These are phyloP conservation scores for Trichonephila inaurata DNA, from an alignment of 1,140 invertebrate species.

Conservation along the genomic window DNA sequence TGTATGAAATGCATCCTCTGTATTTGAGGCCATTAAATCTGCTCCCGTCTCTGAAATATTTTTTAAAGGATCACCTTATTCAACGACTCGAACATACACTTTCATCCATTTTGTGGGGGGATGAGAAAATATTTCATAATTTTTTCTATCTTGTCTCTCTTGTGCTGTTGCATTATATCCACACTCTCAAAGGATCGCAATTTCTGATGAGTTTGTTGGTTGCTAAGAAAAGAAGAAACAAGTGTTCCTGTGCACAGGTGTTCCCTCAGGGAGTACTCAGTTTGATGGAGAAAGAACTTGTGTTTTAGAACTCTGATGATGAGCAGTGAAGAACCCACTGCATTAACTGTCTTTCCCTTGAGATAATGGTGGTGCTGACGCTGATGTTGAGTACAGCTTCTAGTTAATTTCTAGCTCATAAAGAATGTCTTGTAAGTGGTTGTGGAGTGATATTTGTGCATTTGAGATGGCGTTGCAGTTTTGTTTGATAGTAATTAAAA, in stretches of 20 bases:
- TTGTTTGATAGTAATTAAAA: too few relatives aligned
- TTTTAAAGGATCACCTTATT: too few relatives aligned
- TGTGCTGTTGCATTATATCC: not conserved
- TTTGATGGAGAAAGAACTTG: not conserved
- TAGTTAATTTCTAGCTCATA: too few relatives aligned
- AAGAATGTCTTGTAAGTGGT: too few relatives aligned
- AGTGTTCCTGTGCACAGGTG: constrained; percentile 5
- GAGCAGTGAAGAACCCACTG: not conserved
- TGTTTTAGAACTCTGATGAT: not conserved
- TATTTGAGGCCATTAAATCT: too few relatives aligned
- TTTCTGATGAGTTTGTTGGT: constrained; percentile 10
- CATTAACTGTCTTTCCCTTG: not conserved
- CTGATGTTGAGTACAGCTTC: too few relatives aligned
- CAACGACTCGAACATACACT: not conserved
- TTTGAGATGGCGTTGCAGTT: too few relatives aligned
- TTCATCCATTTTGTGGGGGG: constrained; percentile 19
- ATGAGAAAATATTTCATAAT: not conserved
- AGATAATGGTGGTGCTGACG: constrained; percentile 1
- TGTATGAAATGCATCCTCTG: too few relatives aligned
- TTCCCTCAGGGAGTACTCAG: not conserved
- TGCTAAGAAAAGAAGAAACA: not conserved
- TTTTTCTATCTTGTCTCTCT: not conserved
- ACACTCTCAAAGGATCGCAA: not conserved
- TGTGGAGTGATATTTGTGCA: too few relatives aligned
- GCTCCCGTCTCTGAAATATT: too few relatives aligned